phyloP scores from a whole-genome alignment of 2,113 vertebrate genomes.

The Sinocyclocheilus maitianheensis region DNA sequence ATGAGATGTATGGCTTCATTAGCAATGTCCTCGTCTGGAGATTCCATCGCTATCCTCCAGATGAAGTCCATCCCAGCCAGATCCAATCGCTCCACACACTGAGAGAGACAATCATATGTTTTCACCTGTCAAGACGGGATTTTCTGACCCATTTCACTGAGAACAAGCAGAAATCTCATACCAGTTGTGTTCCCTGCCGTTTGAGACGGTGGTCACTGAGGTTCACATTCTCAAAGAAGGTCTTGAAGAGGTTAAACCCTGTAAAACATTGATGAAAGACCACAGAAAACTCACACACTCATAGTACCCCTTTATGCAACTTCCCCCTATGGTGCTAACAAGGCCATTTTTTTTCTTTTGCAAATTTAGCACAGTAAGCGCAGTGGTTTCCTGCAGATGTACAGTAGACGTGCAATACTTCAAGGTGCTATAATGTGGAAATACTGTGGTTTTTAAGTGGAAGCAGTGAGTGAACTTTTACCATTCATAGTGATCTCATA shows the following conservation, averaged over 20 bases:
- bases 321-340: background rate
- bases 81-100: slow-evolving; percentile 98
- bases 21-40: slow-evolving; percentile 98
- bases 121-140: background rate
- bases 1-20: slow-evolving; percentile 98
- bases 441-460: background rate
- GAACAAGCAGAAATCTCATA: slow-evolving; percentile 70
- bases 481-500: slow-evolving; percentile 99
- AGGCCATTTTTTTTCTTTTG: background rate
- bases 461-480: slow-evolving; percentile 62
- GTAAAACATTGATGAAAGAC: slow-evolving; percentile 49
- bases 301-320: background rate
- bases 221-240: slow-evolving; percentile 99
- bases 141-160: background rate
- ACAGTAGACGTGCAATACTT: background rate
- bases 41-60: slow-evolving; percentile 99
- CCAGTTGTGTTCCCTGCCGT: slow-evolving; percentile 95
- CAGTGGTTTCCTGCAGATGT: slow-evolving; percentile 18
- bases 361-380: background rate
- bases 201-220: slow-evolving; percentile 97
- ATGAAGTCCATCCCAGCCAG: slow-evolving; percentile 99
- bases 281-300: background rate
- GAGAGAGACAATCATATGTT: background rate
- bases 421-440: background rate
- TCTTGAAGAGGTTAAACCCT: slow-evolving; percentile 99